These are phyloP conservation scores for Phalacrocorax aristotelis DNA, from an alignment of 2,113 vertebrate genomes.

Conservation along the genomic window DNA sequence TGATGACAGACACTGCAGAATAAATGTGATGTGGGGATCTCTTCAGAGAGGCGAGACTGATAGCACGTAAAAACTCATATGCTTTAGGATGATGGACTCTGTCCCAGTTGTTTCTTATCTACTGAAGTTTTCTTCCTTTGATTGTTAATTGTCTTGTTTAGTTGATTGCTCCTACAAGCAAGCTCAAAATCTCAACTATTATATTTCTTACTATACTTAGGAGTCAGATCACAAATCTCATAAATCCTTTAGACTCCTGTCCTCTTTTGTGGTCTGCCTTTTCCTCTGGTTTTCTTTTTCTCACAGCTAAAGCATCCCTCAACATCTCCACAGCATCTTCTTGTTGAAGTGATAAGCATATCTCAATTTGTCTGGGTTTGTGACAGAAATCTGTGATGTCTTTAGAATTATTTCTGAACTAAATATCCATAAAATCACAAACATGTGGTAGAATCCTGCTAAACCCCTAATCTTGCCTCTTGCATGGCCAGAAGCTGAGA, in stretches of 20 bases:
- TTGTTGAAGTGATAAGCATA: neutral
- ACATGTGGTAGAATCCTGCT: neutral
- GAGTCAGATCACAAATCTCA: neutral
- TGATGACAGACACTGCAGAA: neutral
- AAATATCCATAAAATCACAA: neutral
- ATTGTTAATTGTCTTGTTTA: neutral
- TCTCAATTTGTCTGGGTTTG: neutral
- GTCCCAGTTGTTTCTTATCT: neutral
- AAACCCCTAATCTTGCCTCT: neutral
- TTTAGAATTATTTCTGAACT: neutral
- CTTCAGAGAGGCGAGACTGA: neutral
- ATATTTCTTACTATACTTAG: neutral
- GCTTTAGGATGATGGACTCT: neutral
- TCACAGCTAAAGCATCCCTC: neutral
- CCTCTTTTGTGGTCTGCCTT: neutral
- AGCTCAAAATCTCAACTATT: neutral
- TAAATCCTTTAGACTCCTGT: neutral
- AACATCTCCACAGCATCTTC: neutral
- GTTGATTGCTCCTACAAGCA: neutral
- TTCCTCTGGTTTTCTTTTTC: neutral
- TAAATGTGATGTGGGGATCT: neutral
- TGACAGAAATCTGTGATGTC: neutral
- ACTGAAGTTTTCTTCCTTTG: neutral
- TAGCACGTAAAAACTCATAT: neutral
- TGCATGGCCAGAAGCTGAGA: neutral